Evolutionary conservation across 2,113 vertebrate species (phyloP).

Genomic region (Muntiacus muntjak): DNA sequence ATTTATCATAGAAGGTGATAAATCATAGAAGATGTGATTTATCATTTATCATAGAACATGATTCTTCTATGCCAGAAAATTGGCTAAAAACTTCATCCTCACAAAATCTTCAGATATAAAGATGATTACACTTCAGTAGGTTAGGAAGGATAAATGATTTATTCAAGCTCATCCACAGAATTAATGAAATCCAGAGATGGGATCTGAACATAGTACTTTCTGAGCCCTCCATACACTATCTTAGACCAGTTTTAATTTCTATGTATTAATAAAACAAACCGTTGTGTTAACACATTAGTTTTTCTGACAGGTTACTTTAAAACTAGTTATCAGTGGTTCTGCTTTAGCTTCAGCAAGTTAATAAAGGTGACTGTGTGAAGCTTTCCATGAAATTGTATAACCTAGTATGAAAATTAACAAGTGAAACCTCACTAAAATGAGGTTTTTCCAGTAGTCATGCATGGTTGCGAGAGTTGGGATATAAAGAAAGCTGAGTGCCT

Average conservation of each 20-base stretch:
- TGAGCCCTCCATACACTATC: background rate
- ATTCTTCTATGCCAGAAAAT: background rate
- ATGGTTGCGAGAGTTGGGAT: background rate
- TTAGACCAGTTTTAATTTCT: background rate
- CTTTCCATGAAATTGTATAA: background rate
- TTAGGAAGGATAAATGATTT: background rate
- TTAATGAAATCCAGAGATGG: background rate
- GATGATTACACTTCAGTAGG: background rate
- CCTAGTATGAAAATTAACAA: background rate
- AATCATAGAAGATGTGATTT: background rate
- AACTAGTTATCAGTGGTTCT: background rate
- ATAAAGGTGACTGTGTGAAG: background rate
- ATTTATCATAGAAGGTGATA: background rate
- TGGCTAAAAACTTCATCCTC: background rate
- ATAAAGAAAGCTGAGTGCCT: background rate
- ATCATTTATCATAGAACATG: background rate
- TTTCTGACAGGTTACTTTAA: background rate
- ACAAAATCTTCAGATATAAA: background rate
- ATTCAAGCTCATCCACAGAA: background rate
- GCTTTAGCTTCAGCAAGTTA: background rate
- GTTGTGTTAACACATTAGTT: constrained; percentile 8
- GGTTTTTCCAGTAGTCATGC: background rate
- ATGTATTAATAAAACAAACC: background rate
- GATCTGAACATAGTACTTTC: background rate
- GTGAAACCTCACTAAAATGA: background rate